Evolutionary conservation across 1,140 invertebrate species (phyloP), one percentile per base, ranked within the genome.

Genomic region (Drosophila repletoides): DNA sequence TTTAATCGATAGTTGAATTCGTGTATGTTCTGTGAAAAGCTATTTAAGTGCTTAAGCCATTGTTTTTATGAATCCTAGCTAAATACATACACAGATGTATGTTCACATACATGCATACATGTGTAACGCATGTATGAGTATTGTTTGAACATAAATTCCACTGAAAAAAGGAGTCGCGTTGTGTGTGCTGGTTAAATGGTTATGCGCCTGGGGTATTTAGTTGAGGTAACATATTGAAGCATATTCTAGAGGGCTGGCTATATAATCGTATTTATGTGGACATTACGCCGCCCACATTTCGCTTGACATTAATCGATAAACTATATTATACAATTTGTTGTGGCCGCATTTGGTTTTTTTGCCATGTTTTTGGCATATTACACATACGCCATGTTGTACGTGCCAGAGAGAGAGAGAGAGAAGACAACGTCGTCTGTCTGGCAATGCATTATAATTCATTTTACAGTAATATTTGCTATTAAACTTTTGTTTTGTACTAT

Each of bases 231-330:
- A 77, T 84, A 83, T 83, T 66, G 60, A 70, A 77, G 79, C 65
- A 63, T 71, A 66, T 59, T n/a, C n/a, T 66, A 65, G 58, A 58
- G 49, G 24, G 38, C 59, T 58, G 40, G 14, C 29, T 61, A 34
- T 48, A n/a, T n/a, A n/a, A n/a, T n/a, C n/a, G n/a, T n/a, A n/a
- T n/a, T n/a, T n/a, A n/a, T n/a, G n/a, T 59, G 28, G 29, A 36
- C 41, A 38, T 24, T 63, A 29, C 19, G 4, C 1, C 17, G 6
- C 24, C 48, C n/a, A n/a, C n/a, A 38, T 17, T 66, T 33, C 9
- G 14, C 15, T 34, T 7, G 36, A 51, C 12, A 74, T 83, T 83
- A 84, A 84, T 84, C 80, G 80, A 84, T 86, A 86, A 86, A 80
- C 55, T 67, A 67, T 68, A 86, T 86, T 86, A 86, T 86, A 84